Evolutionary conservation across 2,113 vertebrate species (phyloP).

Genomic region (Anoura caudifer): DNA sequence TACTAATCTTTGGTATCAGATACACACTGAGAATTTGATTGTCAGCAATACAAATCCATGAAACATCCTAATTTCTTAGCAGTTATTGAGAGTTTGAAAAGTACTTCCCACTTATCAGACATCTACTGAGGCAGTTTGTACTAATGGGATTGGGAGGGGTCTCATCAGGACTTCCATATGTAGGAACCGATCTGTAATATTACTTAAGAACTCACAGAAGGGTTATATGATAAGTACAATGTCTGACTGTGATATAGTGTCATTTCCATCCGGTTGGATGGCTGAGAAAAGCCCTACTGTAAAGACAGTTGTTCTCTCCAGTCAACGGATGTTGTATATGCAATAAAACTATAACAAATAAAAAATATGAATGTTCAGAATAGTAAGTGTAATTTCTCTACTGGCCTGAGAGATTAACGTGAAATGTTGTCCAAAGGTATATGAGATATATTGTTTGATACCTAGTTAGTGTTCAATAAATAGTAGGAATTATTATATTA

Average conservation of each 20-base stretch:
- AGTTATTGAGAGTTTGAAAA: background rate
- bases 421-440: background rate
- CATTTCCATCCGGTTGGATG: background rate
- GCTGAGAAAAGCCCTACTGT: background rate
- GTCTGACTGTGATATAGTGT: background rate
- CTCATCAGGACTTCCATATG: background rate
- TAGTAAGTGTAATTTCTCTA: background rate
- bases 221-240: background rate
- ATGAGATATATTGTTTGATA: background rate
- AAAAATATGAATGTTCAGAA: background rate
- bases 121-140: background rate
- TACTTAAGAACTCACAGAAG: background rate
- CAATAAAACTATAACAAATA: background rate
- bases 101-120: background rate
- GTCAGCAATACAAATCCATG: background rate
- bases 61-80: background rate
- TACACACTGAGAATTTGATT: background rate
- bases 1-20: slow-evolving; percentile 47
- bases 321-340: background rate
- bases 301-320: background rate
- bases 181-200: background rate
- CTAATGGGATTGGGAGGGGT: background rate
- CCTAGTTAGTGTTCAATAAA: background rate
- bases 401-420: background rate
- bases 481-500: background rate